Base-by-base conservation (phyloP, 2,113 vertebrate genomes). In the Chloropsis cyanopogon region DNA sequence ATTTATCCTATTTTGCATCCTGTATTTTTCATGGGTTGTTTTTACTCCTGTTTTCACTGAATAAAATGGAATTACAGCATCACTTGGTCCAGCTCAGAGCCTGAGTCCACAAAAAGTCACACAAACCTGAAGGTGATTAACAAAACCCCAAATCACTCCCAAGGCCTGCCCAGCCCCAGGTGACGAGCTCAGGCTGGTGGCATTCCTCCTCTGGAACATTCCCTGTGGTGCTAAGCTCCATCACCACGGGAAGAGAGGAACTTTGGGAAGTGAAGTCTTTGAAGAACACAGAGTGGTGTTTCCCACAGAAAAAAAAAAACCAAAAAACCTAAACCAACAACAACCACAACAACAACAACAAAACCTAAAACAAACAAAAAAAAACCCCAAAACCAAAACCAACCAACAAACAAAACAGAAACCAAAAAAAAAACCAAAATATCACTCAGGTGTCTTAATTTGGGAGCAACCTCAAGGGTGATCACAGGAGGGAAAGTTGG, bases 131-230 rank as follows among this genome's bases (percentile, higher is more conserved):
- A 63, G 76, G 68, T 66, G 64, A 84, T 84, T 84, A 93, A 92
- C 8, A 9, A 82, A 94, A 64, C 20, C 47, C 46, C 72, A 56
- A n/a, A 81, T 75, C 31, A 0, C 60, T 66, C 42, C 61, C 90
- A 47, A 24, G 59, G 50, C 35, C 79, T 73, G 71, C 64, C 70
- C 78, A 86, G 85, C 63, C 72, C 63, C 12, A 6, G 6, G 86
- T 63, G 68, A 56, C 24, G 46, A 59, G 49, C 41, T 83, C n/a
- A 39, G 71, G 46, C 29, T 44, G 84, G 77, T 87, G 49, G 57
- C 92, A 44, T 92, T 85, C 78, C 69, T 85, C 49, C 68, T 59
- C 82, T 47, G 82, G 87, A 95, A 94, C 76, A 88, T 92, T 92
- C 77, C 12, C 9, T 69, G 0, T 54, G 86, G 12, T 4, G 56